phyloP scores from a whole-genome alignment of 1,140 invertebrate genomes.

The Drosophila quadrilineata region DNA sequence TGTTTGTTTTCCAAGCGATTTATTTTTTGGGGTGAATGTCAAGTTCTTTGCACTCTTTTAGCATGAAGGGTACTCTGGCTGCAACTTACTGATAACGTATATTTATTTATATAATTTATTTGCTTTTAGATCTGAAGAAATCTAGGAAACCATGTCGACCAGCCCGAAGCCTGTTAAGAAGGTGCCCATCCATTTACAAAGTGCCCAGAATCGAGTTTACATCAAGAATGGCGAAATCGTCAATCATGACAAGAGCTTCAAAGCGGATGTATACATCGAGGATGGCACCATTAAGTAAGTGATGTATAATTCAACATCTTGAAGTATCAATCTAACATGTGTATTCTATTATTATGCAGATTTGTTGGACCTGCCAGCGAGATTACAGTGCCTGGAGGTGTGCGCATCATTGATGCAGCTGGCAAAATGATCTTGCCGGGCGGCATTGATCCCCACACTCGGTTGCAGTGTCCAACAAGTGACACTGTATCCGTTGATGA shows the following conservation, averaged over 20 bases:
- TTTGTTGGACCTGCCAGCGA: constrained; percentile 83
- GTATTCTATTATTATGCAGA: background rate
- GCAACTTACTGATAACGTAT: no score
- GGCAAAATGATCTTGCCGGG: constrained; percentile 92
- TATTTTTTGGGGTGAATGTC: background rate
- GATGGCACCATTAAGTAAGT: constrained; percentile 78
- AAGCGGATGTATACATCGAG: constrained; percentile 87
- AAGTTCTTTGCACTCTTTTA: no score
- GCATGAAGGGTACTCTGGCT: no score
- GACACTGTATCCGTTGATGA: constrained; percentile 91
- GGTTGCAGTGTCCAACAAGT: constrained; percentile 93
- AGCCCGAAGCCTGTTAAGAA: constrained; percentile 89
- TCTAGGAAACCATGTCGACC: constrained; percentile 54
- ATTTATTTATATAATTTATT: no score
- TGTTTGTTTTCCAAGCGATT: background rate
- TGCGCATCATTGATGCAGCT: constrained; percentile 89
- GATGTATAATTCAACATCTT: background rate
- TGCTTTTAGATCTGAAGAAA: no score
- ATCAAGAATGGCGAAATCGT: constrained; percentile 98
- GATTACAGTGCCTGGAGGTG: constrained; percentile 90
- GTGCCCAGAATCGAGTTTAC: constrained; percentile 94
- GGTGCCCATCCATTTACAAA: constrained; percentile 96
- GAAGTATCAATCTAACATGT: background rate
- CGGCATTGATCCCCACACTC: constrained; percentile 95
- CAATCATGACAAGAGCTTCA: constrained; percentile 94